phyloP scores from a whole-genome alignment of 2,888 invertebrate genomes.

The Folsomia manolachei region DNA sequence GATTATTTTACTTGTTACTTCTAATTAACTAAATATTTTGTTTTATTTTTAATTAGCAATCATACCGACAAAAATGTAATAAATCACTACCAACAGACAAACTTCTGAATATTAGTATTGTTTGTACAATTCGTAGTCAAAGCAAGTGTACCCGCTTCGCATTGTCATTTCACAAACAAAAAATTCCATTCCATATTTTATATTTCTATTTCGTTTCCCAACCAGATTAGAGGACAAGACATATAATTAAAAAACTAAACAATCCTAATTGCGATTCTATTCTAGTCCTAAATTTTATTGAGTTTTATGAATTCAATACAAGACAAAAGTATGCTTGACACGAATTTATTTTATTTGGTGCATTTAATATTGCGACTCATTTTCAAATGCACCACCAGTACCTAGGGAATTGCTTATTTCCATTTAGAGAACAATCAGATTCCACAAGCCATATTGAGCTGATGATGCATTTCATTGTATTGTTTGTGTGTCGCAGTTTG shows the following conservation, averaged over 20 bases:
- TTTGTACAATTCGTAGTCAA: too few species aligned
- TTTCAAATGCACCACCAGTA: too few species aligned
- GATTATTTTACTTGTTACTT: too few species aligned
- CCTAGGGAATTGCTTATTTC: constrained; percentile 4
- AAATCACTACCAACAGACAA: too few species aligned
- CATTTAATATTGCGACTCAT: not conserved
- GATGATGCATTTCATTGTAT: not conserved
- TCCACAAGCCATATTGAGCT: not conserved
- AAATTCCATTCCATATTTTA: too few species aligned
- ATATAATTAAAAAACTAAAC: not conserved
- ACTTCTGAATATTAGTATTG: too few species aligned
- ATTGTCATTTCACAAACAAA: too few species aligned
- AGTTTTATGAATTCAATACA: not conserved
- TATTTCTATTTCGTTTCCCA: not conserved
- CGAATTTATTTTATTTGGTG: not conserved
- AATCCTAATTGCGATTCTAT: not conserved
- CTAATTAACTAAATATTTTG: too few species aligned
- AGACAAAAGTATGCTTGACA: not conserved
- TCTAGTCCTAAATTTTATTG: not conserved
- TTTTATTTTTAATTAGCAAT: too few species aligned
- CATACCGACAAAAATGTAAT: too few species aligned
- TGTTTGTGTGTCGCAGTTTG: not conserved
- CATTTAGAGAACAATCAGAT: constrained; percentile 5
- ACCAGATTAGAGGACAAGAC: not conserved
- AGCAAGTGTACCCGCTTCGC: too few species aligned